Percentiles rank a stretch among this genome's conserved stretches.
These are phyloP conservation scores for Stenotaenia linearis DNA, from an alignment of 2,888 invertebrate genomes.

Conservation along the genomic window DNA sequence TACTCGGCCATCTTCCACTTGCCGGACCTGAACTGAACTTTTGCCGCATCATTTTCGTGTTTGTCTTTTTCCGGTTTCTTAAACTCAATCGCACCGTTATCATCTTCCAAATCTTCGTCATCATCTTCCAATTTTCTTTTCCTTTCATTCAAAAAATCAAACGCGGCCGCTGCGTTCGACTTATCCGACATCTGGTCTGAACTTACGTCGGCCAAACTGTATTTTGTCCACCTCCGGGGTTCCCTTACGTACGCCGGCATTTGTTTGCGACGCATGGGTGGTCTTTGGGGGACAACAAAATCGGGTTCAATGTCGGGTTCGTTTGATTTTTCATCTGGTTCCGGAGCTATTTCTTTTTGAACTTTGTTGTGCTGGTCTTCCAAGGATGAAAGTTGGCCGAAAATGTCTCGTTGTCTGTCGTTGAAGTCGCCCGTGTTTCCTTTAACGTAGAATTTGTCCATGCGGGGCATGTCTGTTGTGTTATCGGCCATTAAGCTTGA, in stretches of 20 bases:
- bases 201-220: conserved; percentile 69
- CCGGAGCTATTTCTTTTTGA: neutral
- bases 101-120: conserved; percentile 33
- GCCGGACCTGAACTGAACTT: conserved; percentile 55
- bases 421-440: neutral
- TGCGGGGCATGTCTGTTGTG: neutral
- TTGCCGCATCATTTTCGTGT: neutral
- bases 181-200: conserved; percentile 70
- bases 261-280: neutral
- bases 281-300: neutral
- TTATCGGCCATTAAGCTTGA: neutral
- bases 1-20: conserved; percentile 78
- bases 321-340: too few species aligned
- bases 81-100: conserved; percentile 37
- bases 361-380: neutral
- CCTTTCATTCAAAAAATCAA: conserved; percentile 65
- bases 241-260: neutral
- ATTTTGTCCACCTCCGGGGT: conserved; percentile 65
- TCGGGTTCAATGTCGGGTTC: neutral
- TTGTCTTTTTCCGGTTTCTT: conserved; percentile 33
- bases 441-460: neutral
- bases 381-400: neutral
- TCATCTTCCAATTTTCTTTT: conserved; percentile 42
- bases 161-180: conserved; percentile 69
- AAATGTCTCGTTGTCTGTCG: neutral